phyloP scores from a whole-genome alignment of 2,113 vertebrate species.

The Sturnus vulgaris region DNA sequence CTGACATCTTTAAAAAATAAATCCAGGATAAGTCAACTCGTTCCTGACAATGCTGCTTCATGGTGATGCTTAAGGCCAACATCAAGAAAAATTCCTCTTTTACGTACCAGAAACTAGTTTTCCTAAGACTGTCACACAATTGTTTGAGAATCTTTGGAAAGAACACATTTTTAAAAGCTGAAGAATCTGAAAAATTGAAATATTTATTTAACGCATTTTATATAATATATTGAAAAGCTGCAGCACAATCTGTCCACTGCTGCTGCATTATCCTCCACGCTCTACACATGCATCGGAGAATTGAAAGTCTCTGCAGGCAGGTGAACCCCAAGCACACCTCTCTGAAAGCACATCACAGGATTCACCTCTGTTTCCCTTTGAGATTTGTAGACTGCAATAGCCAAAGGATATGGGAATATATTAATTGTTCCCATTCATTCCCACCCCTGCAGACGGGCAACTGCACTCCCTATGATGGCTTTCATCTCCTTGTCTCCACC shows the following conservation, averaged over 20 bases:
- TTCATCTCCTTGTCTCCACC: constrained; percentile 30
- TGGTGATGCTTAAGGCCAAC: not conserved
- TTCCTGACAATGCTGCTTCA: not conserved
- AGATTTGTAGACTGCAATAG: not conserved
- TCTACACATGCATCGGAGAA: not conserved
- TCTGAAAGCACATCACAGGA: not conserved
- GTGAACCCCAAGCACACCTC: constrained; percentile 15
- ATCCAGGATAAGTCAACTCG: not conserved
- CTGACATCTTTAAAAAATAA: constrained; percentile 18
- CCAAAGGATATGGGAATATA: not conserved
- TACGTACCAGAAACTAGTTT: not conserved
- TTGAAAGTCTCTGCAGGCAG: constrained; percentile 29
- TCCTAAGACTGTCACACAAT: not conserved
- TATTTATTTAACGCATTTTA: constrained; percentile 15
- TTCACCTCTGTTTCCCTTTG: not conserved
- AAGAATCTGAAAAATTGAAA: not conserved
- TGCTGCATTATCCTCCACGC: constrained; percentile 36
- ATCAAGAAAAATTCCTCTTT: constrained; percentile 1
- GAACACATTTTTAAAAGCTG: not conserved
- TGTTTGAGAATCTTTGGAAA: not conserved
- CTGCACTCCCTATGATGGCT: not conserved
- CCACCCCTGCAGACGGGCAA: not conserved
- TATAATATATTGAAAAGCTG: not conserved
- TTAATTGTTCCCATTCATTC: not conserved
- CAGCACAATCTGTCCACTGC: not conserved